Evolutionary conservation across 2,797 vertebrate genomes (phyloP), one percentile per base, ranked within the genome.

Genomic region (Siniperca obscura): DNA sequence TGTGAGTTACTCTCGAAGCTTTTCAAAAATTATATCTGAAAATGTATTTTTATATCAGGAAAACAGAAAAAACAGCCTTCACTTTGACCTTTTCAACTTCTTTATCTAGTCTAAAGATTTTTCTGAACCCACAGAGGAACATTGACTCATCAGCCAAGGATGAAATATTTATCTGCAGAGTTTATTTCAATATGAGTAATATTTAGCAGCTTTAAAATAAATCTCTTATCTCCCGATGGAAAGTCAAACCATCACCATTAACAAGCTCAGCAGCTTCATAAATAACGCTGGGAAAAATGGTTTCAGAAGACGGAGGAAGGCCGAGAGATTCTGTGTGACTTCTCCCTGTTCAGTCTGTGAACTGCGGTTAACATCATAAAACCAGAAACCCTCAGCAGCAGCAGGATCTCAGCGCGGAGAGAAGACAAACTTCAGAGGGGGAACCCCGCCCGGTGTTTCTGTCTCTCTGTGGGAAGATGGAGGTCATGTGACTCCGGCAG

Each of bases 341-440:
- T 30, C 27, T 30, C 27, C 27, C 27, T 30, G 27, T 30, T 76
- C 40, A 42, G 61, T 30, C 19, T 69, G 50, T 61, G 69, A 68
- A 17, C 68, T 61, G 82, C 2, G 69, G 83, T 78, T 44, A 27
- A 57, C 76, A 73, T 36, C 61, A 78, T 59, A 76, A 60, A 83
- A 69, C 60, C 70, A 82, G 46, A 79, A 69, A 70, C n/a, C 38
- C 53, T 53, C 60, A 25, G 27, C 50, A 36, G 55, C 55, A 30
- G 50, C 50, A 53, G 64, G 25, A 70, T 68, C 68, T 72, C 59
- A 61, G 38, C 52, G 60, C 4, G 30, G 3, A 42, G 50, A n/a
- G 62, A 59, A 42, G 38, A 73, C 40, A 62, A 67, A 27, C 69
- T 62, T 30, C 42, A 70, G n/a, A 56, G 76, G 61, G 74, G 74